phyloP scores from a whole-genome alignment of 2,797 vertebrate species.

The Gambusia yucatana region DNA sequence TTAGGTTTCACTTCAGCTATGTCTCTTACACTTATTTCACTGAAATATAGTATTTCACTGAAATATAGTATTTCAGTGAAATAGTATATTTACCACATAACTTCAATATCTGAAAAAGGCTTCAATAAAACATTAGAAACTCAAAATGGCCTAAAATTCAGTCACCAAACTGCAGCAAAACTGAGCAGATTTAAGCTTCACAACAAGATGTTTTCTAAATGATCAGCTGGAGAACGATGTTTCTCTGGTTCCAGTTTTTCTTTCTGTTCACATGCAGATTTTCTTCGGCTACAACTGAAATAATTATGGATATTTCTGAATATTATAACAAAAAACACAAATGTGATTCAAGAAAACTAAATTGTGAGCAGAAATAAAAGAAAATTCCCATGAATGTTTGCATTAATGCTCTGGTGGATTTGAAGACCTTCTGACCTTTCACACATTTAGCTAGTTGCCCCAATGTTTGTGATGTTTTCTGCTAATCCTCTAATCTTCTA shows the following conservation, averaged over 20 bases:
- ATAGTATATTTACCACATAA: not conserved
- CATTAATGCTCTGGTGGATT: not conserved
- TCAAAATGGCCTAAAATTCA: not conserved
- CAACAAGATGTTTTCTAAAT: not conserved
- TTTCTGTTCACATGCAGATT: not conserved
- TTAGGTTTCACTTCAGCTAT: not conserved
- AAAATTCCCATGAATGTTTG: not conserved
- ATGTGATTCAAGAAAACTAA: not conserved
- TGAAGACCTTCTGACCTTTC: not conserved
- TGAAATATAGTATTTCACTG: not conserved
- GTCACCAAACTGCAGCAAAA: not conserved
- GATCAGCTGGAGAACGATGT: not conserved
- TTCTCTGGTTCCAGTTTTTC: not conserved
- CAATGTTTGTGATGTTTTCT: not conserved
- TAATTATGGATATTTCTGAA: not conserved
- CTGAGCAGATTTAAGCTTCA: not conserved
- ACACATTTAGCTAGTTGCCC: not conserved
- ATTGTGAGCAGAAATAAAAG: not conserved
- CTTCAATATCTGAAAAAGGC: not conserved
- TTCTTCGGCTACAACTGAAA: not conserved
- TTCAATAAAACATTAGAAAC: not conserved
- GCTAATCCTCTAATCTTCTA: not conserved
- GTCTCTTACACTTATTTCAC: not conserved
- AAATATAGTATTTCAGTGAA: not conserved
- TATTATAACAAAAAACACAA: not conserved